Evolutionary conservation across 2,113 vertebrate species (phyloP).

Genomic region (Syngnathus scovelli): DNA sequence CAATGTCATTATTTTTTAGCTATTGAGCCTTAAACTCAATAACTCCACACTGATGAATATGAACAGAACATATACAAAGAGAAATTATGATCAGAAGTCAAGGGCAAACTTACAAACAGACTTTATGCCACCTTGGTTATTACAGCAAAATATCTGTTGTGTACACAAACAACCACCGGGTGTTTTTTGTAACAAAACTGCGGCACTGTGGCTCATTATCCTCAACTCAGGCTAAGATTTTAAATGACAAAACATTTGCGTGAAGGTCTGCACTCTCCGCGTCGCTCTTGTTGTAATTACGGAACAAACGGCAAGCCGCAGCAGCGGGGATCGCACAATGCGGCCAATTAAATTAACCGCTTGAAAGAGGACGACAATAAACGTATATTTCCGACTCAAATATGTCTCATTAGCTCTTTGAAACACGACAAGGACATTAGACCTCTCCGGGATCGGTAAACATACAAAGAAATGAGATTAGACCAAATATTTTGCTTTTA

Average conservation of each 20-base stretch:
- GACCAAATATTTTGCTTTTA: neutral
- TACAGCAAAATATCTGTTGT: no score
- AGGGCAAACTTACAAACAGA: neutral
- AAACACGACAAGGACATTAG: neutral
- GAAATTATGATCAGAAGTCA: neutral
- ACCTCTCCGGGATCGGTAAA: neutral
- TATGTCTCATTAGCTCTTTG: neutral
- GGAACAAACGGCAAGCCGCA: neutral
- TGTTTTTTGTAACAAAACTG: no score
- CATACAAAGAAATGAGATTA: neutral
- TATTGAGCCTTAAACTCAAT: neutral
- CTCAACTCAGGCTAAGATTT: neutral
- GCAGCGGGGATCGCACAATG: neutral
- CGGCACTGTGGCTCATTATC: neutral
- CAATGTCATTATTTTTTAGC: neutral
- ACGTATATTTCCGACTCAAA: neutral
- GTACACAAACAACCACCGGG: neutral
- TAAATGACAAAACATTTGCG: neutral
- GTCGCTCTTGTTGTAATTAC: neutral
- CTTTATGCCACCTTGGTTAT: no score
- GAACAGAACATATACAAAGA: neutral
- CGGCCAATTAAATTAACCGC: neutral
- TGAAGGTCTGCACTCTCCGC: neutral
- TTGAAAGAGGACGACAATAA: neutral
- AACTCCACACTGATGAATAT: neutral